Conservation (phyloP, 2,113 vertebrate genomes). For the Marmota monax region DNA sequence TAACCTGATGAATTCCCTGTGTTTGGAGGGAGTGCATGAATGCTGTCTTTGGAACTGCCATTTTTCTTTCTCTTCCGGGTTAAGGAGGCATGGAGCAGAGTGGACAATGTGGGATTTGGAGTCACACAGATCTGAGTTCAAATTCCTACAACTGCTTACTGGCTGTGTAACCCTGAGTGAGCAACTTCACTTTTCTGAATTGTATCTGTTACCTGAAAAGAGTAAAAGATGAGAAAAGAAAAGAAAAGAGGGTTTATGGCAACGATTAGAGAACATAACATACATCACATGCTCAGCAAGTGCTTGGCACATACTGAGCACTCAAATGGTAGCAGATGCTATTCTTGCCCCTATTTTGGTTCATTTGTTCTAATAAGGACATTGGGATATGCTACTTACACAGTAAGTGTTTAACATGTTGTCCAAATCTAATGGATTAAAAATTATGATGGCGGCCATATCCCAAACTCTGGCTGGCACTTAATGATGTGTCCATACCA, state of each 20-base stretch:
- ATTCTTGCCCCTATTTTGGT: neutral
- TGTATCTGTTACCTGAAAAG: neutral
- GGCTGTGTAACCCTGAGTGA: neutral
- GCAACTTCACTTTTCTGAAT: neutral
- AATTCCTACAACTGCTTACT: neutral
- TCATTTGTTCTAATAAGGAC: neutral
- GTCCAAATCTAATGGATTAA: neutral
- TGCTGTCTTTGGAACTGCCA: neutral
- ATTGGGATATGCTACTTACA: neutral
- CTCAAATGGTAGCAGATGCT: neutral
- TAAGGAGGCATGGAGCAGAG: neutral
- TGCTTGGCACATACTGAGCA: neutral
- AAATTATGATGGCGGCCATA: neutral
- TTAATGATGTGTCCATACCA: neutral
- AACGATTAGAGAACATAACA: neutral
- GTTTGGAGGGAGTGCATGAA: too few relatives aligned
- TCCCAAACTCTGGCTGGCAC: neutral
- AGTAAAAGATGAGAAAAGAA: neutral
- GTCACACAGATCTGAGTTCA: neutral
- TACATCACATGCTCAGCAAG: neutral
- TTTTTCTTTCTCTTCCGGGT: neutral
- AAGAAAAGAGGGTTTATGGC: neutral
- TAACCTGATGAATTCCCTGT: neutral
- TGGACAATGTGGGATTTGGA: neutral
- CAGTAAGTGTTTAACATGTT: neutral